Percentiles rank a stretch among this genome's conserved stretches.
Evolutionary conservation across 37 sponge, comb jelly and placozoan species (phyloP).

Genomic region (Cladorhizidae sp.): DNA sequence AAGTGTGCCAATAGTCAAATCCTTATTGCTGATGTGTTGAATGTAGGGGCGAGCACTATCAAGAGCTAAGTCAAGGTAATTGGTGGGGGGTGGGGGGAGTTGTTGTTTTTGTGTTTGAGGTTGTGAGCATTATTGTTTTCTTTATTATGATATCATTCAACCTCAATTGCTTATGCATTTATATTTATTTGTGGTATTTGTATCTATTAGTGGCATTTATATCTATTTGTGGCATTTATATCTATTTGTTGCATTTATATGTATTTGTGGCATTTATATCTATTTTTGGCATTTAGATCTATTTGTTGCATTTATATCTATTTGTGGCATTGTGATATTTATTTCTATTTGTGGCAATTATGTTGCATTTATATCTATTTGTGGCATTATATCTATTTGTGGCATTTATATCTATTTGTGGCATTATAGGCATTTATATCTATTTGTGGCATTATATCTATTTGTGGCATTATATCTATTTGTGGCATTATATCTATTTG

Average conservation of each 20-base stretch:
- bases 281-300: not conserved
- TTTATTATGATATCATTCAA: too few relatives aligned
- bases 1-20: not conserved
- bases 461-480: not conserved
- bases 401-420: not conserved
- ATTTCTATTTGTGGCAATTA: not conserved
- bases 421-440: not conserved
- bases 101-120: too few relatives aligned
- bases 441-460: not conserved
- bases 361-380: not conserved
- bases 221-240: not conserved
- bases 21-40: not conserved
- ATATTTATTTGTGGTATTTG: not conserved
- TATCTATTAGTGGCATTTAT: not conserved
- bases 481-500: not conserved
- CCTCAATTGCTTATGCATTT: not conserved
- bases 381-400: not conserved
- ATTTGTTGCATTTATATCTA: not conserved
- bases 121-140: too few relatives aligned
- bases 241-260: not conserved
- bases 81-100: too few relatives aligned
- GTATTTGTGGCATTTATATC: not conserved
- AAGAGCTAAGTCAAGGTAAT: constrained; percentile 90
- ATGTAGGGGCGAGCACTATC: constrained; percentile 76
- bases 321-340: not conserved